Base-by-base conservation (phyloP, 2,797 vertebrate species). In the Myripristis jacobus region DNA sequence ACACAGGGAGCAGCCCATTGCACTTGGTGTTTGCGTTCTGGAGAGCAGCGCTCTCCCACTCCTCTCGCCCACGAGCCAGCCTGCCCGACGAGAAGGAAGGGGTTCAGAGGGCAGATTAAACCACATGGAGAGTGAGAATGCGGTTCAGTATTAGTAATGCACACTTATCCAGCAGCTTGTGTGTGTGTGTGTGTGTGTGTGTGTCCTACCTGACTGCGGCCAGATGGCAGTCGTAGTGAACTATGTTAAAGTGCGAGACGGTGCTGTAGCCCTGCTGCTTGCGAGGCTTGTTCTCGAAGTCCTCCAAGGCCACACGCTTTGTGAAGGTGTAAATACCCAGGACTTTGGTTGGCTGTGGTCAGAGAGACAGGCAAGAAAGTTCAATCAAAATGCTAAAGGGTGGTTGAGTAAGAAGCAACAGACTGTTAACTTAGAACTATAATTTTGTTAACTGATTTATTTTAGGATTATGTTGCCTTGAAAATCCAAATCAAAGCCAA, bases 241-340 rank as follows among this genome's bases (percentile, higher is more conserved):
- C 98, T 12, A 99, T 99, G 94, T 99, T 99, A 94, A 99, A 99
- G 94, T 99, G 98, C 19, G 97, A 99, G 78, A 99, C 98, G 1
- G 98, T 99, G 94, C 98, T 99, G 92, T 99, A 99, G 61, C 97
- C 98, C 84, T 98, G 97, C 74, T 99, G 98, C 63, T 99, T 99
- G 79, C 98, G 96, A 25, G 98, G 96, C 81, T 99, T 99, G 90
- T 95, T 99, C 92, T 99, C 98, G 59, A 96, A 95, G 82, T 99
- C 98, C 80, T 99, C 98, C 79, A 99, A 91, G 41, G 95, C 92
- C 29, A 99, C 95, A 0, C 98, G 95, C 90, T 99, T 99, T 6
- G 98, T 99, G 91, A 98, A 99, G 25, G 98, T 99, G 79, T 99
- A 99, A 88, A 99, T 99, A 36, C 98, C 98, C 25, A 99, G 93